Percentiles rank a stretch among this genome's conserved stretches.
These are phyloP conservation scores for Volucella zonaria DNA, from an alignment of 2,888 invertebrate species.

Conservation along the genomic window DNA sequence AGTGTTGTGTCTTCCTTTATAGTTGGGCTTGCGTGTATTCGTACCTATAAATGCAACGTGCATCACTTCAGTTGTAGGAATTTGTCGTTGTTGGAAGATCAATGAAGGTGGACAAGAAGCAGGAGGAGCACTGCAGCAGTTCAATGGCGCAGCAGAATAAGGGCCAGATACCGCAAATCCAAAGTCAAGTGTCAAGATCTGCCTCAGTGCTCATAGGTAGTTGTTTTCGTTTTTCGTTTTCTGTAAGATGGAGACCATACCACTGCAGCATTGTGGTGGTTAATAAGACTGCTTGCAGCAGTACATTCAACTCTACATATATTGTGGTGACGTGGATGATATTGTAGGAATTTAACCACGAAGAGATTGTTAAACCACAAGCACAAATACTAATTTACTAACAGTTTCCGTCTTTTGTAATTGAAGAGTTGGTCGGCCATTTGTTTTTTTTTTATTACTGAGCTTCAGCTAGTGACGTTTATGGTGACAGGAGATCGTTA, in stretches of 20 bases:
- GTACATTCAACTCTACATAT: constrained; percentile 56
- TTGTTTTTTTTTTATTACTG: neutral
- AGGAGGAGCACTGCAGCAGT: neutral
- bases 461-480: neutral
- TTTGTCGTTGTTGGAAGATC: constrained; percentile 36
- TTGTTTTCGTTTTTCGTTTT: constrained; percentile 4
- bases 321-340: constrained; percentile 46
- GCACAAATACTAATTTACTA: constrained; percentile 38
- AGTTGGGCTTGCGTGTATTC: constrained; percentile 13
- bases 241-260: constrained; percentile 41
- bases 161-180: constrained; percentile 62
- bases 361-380: constrained; percentile 40
- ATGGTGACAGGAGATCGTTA: too few relatives aligned
- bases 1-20: constrained; percentile 40
- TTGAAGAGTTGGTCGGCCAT: neutral
- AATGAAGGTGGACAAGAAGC: neutral
- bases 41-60: neutral
- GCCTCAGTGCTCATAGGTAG: constrained; percentile 49
- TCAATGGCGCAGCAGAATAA: constrained; percentile 25
- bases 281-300: constrained; percentile 31
- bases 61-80: constrained; percentile 21
- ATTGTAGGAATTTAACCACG: constrained; percentile 3
- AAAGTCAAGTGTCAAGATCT: constrained; percentile 71
- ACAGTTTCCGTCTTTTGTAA: constrained; percentile 11
- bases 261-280: constrained; percentile 7